Evolutionary conservation across 2,888 invertebrate species (phyloP), one percentile per base, ranked within the genome.

Genomic region (Aethes cnicana): DNA sequence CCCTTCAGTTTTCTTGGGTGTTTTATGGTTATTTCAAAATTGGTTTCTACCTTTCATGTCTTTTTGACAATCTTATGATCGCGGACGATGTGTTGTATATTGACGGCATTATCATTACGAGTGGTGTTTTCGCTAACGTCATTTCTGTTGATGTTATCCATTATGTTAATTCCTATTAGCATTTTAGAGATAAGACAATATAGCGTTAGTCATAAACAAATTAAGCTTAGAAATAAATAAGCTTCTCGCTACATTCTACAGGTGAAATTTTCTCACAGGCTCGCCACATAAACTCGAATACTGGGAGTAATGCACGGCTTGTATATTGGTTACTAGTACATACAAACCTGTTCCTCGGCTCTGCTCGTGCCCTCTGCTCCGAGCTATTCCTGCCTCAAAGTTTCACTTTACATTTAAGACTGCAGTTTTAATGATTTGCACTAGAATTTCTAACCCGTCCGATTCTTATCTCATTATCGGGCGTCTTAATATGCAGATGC

Each of bases 241-340:
- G 14, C 5, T 12, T 12, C 1, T n/a, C 5, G 7, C 28, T 32
- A 17, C 39, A 23, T 39, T 39, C 39, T 75, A 69, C 71, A 75
- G 80, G 84, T 81, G 86, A 86, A 85, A 85, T 85, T 83, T 86
- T 85, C 86, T 84, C 85, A 86, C 80, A 80, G 77, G 70, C 73
- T 71, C 68, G 72, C 75, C 64, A 70, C 78, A 77, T 80, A 82
- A 84, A 81, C 80, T 81, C 71, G 74, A 73, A 79, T 77, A 74
- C 72, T 68, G 74, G 71, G 71, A 74, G 81, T 82, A 81, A 81
- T 77, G 79, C 77, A 81, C 80, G 78, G 74, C 79, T 82, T 81
- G 82, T 84, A 85, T 86, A 84, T 85, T 86, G 84, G 86, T 86
- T 82, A 85, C 81, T 86, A 83, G 81, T 84, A 85, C 85, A 77